Conservation (phyloP, 1,140 invertebrate genomes). For the Globodera rostochiensis region DNA sequence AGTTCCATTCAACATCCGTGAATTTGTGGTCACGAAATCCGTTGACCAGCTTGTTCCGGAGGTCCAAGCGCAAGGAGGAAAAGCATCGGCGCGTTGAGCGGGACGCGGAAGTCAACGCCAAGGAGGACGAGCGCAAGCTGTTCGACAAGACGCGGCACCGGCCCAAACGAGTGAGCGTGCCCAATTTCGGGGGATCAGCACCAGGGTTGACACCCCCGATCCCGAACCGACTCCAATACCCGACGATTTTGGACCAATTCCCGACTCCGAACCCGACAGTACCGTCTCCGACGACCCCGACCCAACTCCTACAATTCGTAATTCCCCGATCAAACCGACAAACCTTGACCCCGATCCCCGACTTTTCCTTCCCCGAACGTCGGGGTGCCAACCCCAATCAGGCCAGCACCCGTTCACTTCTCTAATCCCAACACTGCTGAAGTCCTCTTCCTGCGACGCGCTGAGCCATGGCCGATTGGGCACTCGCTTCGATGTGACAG, state of each 20-base stretch:
- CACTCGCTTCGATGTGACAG: slow-evolving; percentile 14
- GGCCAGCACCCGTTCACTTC: no score
- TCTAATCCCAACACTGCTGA: no score
- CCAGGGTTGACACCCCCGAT: no score
- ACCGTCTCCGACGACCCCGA: no score
- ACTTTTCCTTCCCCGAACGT: no score
- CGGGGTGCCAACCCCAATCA: no score
- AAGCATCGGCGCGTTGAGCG: not conserved
- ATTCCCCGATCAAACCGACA: no score
- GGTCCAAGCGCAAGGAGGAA: slow-evolving; percentile 18
- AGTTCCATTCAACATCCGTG: not conserved
- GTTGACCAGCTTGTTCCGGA: slow-evolving; percentile 19
- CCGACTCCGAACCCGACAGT: no score
- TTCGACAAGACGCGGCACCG: not conserved
- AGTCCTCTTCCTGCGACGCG: slow-evolving; percentile 25
- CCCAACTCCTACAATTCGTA: no score
- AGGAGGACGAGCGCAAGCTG: not conserved
- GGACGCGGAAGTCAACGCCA: not conserved
- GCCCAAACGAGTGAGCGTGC: not conserved
- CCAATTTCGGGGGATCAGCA: not conserved
- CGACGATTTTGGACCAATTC: no score
- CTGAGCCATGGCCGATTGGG: slow-evolving; percentile 8
- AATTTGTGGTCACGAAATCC: slow-evolving; percentile 26
- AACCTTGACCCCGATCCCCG: no score
- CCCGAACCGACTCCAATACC: no score